phyloP scores from a whole-genome alignment of 2,113 vertebrate species.

The Anolis carolinensis region DNA sequence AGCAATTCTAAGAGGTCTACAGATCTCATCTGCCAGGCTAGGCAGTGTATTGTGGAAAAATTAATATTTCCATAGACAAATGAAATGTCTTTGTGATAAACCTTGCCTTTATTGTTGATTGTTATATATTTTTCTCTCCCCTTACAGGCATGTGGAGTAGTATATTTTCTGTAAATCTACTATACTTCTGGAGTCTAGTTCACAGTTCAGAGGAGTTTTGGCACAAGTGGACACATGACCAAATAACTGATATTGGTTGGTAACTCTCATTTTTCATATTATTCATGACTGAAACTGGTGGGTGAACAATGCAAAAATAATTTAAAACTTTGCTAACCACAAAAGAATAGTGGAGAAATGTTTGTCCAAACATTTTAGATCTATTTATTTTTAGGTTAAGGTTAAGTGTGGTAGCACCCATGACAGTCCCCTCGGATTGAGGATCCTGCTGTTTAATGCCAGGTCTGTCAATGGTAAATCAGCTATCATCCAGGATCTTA shows the following conservation, averaged over 20 bases:
- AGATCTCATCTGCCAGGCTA: too few relatives aligned
- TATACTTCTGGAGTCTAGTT: slow-evolving; percentile 78
- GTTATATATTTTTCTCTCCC: slow-evolving; percentile 1
- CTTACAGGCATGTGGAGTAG: slow-evolving; percentile 81
- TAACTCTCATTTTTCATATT: not conserved
- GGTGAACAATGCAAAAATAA: not conserved
- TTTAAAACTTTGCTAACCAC: not conserved
- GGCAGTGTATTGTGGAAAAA: not conserved
- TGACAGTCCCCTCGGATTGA: too few relatives aligned
- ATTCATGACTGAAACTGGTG: not conserved
- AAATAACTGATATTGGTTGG: slow-evolving; percentile 74
- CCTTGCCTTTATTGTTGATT: not conserved
- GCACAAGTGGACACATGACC: slow-evolving; percentile 76
- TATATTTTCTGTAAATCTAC: slow-evolving; percentile 80
- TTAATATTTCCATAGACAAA: not conserved
- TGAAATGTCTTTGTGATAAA: not conserved
- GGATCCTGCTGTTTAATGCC: too few relatives aligned
- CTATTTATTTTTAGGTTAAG: not conserved
- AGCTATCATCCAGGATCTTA: too few relatives aligned
- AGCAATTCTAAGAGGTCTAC: too few relatives aligned
- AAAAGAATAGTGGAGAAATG: not conserved
- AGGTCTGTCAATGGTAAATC: too few relatives aligned
- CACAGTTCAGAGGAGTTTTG: slow-evolving; percentile 80
- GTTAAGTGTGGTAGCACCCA: too few relatives aligned
- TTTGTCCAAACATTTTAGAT: not conserved